phyloP scores from a whole-genome alignment of 2,888 invertebrate genomes.

The Schrankia costaestrigalis region DNA sequence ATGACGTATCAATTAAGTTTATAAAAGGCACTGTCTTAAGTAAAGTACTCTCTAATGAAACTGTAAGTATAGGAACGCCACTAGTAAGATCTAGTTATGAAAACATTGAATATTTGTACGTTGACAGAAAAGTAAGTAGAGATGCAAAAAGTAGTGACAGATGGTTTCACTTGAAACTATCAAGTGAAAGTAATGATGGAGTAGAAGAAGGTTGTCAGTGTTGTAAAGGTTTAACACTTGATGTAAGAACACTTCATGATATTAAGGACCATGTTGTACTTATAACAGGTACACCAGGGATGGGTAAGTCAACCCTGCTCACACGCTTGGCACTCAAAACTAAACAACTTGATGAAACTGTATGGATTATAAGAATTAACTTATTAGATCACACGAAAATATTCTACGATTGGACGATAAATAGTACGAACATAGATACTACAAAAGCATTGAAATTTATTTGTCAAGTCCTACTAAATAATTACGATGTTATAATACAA shows the following conservation, averaged over 20 bases:
- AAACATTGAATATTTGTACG: slow-evolving; percentile 8
- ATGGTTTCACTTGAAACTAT: too few species aligned
- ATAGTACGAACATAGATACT: background rate
- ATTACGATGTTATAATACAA: too few species aligned
- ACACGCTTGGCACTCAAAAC: slow-evolving; percentile 22
- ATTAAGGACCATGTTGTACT: too few species aligned
- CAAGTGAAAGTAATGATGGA: too few species aligned
- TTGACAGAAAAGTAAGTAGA: slow-evolving; percentile 6
- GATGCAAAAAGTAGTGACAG: too few species aligned
- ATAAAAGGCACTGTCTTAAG: slow-evolving; percentile 7
- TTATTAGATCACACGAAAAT: slow-evolving; percentile 5
- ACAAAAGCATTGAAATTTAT: slow-evolving; percentile 4
- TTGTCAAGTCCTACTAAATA: background rate
- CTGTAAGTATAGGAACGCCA: slow-evolving; percentile 6
- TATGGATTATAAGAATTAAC: slow-evolving; percentile 14
- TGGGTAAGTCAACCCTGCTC: slow-evolving; percentile 28
- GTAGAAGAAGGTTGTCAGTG: too few species aligned
- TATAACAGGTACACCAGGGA: too few species aligned
- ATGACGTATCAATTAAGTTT: slow-evolving; percentile 1
- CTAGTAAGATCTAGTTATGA: slow-evolving; percentile 5
- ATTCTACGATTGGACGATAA: slow-evolving; percentile 3
- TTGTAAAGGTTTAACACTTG: too few species aligned
- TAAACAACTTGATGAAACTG: slow-evolving; percentile 8
- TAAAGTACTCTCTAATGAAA: slow-evolving; percentile 6
- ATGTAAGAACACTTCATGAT: too few species aligned